Evolutionary conservation across 2,888 invertebrate genomes (phyloP), one percentile per base, ranked within the genome.

Genomic region (Pyrocoelia pectoralis): DNA sequence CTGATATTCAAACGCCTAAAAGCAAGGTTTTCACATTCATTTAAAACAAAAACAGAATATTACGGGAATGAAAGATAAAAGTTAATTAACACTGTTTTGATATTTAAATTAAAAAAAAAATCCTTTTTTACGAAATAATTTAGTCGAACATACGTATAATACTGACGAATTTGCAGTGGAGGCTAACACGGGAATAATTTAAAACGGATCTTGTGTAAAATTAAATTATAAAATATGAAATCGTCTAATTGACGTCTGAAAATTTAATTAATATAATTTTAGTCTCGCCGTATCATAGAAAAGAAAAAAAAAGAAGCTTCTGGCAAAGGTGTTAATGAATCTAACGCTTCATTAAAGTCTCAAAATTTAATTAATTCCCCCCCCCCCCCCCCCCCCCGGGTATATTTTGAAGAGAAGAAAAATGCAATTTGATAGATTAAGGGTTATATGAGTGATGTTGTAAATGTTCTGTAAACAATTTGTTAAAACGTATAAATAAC

Each of bases 361-460:
- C 24, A 54, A 54, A 38, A 10, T 41, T 18, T 54, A 17, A 54
- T 54, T 41, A 54, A 54, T 54, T 19, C 40, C 1, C 18, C 12
- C 18, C 12, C 15, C 6, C 9, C 13, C 8, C 54, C n/a, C n/a
- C n/a, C n/a, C n/a, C n/a, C n/a, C n/a, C n/a, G n/a, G n/a, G 15
- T 10, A 2, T 56, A 56, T 56, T 56, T 56, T 29, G 43, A 56
- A 10, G 3, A 8, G 13, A 29, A 19, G 33, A 24, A 1, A 43
- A 24, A 56, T 19, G 10, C 18, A 12, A 9, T 53, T 53, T 52
- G 52, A 53, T 59, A 17, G 41, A 53, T 58, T 52, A 51, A 19
- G 59, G 59, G 59, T 29, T 14, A 19, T 59, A 59, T 59, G 59
- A 59, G 53, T 59, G 59, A 59, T 57, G 57, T 41, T 53, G 59